phyloP scores from a whole-genome alignment of 1,140 invertebrate genomes.

The Leptinotarsa defecta region DNA sequence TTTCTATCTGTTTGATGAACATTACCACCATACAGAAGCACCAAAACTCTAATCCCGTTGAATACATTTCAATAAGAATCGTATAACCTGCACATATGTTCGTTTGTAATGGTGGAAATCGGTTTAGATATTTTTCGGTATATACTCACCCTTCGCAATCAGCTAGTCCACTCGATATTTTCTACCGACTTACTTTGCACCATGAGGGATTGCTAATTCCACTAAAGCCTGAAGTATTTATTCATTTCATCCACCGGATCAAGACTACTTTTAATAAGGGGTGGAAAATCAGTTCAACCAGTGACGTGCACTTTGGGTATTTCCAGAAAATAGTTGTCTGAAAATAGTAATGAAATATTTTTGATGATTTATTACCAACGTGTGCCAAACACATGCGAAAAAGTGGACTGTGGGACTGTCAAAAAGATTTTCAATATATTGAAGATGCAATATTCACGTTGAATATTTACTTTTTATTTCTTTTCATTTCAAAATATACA shows the following conservation, averaged over 20 bases:
- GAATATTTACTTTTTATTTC: too few relatives aligned
- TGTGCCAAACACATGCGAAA: too few relatives aligned
- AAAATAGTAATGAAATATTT: too few relatives aligned
- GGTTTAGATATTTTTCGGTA: conserved; percentile 2
- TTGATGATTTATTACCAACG: too few relatives aligned
- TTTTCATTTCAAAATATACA: too few relatives aligned
- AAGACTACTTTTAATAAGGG: conserved; percentile 50
- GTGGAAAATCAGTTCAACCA: conserved; percentile 39
- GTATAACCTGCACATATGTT: conserved; percentile 58
- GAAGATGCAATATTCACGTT: too few relatives aligned
- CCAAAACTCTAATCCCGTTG: conserved; percentile 34
- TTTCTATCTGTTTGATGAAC: conserved; percentile 21
- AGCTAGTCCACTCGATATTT: conserved; percentile 29
- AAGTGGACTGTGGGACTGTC: too few relatives aligned
- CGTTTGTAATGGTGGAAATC: conserved; percentile 36
- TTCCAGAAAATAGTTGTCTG: too few relatives aligned
- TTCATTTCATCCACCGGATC: conserved; percentile 52
- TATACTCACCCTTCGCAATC: neutral
- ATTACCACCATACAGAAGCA: conserved; percentile 21
- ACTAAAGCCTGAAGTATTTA: conserved; percentile 51
- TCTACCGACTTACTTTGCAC: conserved; percentile 38
- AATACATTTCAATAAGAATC: conserved; percentile 56
- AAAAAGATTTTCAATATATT: too few relatives aligned
- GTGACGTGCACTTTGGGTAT: conserved; percentile 23
- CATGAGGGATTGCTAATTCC: conserved; percentile 52